A percentile compares a stretch with the other conserved stretches of the same genome.
Evolutionary conservation across 2,797 vertebrate genomes (phyloP).

Genomic region (Sarcophilus harrisii): DNA sequence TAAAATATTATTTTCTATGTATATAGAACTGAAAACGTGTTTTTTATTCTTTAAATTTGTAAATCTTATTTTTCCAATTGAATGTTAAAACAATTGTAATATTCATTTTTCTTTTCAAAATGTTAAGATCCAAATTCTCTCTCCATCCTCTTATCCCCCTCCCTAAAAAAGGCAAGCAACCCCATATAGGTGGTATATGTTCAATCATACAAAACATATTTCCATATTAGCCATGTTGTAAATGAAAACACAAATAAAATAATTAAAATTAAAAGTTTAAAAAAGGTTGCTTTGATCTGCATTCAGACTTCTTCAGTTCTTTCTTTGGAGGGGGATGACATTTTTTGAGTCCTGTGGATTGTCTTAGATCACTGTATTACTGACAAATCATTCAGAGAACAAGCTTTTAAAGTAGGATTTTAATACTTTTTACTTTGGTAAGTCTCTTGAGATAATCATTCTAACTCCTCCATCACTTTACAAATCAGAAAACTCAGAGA

Average conservation of each 20-base stretch:
- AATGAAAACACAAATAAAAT: not conserved
- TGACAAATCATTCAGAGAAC: not conserved
- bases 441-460: not conserved
- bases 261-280: not conserved
- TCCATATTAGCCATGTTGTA: not conserved
- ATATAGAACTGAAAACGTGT: not conserved
- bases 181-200: not conserved
- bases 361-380: not conserved
- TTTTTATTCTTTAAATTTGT: not conserved
- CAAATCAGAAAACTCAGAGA: not conserved
- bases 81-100: not conserved
- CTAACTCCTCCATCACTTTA: not conserved
- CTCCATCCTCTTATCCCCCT: accelerated
- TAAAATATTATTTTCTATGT: not conserved
- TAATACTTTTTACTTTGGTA: not conserved
- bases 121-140: not conserved
- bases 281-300: not conserved
- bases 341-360: not conserved
- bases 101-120: not conserved
- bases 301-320: not conserved
- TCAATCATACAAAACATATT: not conserved
- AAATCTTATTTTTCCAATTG: not conserved
- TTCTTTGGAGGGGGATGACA: not conserved
- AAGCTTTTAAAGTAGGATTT: not conserved
- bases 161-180: not conserved